Evolutionary conservation across 2,888 invertebrate species (phyloP).

Genomic region (Patella caerulea): DNA sequence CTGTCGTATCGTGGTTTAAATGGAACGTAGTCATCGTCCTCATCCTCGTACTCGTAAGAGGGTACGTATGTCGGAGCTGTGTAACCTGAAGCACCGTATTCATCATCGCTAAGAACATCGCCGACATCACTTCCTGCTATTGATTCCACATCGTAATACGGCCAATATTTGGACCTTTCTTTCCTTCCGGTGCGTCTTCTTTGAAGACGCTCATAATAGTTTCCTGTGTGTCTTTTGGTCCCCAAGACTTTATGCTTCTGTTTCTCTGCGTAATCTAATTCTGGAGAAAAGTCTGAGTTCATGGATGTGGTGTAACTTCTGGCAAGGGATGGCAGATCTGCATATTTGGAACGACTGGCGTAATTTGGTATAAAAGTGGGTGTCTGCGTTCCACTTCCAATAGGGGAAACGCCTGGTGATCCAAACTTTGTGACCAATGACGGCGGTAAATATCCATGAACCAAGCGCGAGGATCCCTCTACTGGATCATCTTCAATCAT

Average conservation of each 20-base stretch:
- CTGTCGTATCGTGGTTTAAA: conserved; percentile 48
- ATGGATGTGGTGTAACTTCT: background rate
- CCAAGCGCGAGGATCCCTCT: background rate
- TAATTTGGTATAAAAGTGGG: conserved; percentile 7
- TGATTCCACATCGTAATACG: conserved; percentile 52
- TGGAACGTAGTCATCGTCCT: conserved; percentile 53
- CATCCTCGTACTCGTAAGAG: conserved; percentile 33
- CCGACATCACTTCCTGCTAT: conserved; percentile 45
- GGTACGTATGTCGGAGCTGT: conserved; percentile 24
- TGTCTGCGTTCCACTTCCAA: conserved; percentile 20
- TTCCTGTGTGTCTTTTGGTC: conserved; percentile 42
- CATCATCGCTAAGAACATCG: conserved; percentile 46
- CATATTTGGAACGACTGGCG: background rate
- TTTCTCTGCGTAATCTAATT: conserved; percentile 20
- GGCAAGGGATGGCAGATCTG: background rate
- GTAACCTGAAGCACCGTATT: conserved; percentile 21
- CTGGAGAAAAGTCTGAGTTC: conserved; percentile 18
- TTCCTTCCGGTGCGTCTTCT: conserved; percentile 37
- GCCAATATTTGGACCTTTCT: conserved; percentile 46
- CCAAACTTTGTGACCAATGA: background rate
- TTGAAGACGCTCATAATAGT: conserved; percentile 46
- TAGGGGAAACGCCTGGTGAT: conserved; percentile 13
- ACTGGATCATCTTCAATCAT: background rate
- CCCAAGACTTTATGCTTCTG: conserved; percentile 42
- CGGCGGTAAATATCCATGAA: conserved; percentile 8